phyloP scores from a whole-genome alignment of 2,113 vertebrate genomes.

The Prinia subflava region DNA sequence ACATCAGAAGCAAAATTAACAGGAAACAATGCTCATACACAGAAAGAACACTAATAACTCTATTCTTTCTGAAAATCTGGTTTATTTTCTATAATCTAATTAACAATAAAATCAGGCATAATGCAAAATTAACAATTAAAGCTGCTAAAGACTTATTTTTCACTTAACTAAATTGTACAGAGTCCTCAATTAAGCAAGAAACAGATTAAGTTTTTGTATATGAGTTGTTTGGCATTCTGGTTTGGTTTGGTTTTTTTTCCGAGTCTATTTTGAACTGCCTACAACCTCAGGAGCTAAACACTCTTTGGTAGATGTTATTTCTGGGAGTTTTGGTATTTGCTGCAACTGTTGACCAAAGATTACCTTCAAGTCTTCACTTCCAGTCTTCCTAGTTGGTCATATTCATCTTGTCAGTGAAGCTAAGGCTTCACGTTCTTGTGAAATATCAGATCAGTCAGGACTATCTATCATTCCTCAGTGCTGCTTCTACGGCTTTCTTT shows the following conservation, averaged over 20 bases:
- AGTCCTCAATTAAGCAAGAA: not conserved
- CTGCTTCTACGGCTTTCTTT: not conserved
- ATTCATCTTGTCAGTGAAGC: not conserved
- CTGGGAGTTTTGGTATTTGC: not conserved
- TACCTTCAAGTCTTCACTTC: not conserved
- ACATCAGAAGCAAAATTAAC: not conserved
- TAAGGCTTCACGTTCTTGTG: not conserved
- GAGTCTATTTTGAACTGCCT: not conserved
- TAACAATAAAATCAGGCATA: not conserved
- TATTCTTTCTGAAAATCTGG: not conserved
- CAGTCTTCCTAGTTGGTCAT: not conserved
- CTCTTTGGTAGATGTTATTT: not conserved
- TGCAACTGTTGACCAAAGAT: not conserved
- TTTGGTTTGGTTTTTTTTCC: not conserved
- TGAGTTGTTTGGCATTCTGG: rapidly evolving
- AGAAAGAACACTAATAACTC: not conserved
- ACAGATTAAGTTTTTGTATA: not conserved
- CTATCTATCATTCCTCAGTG: not conserved
- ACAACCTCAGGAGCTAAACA: not conserved
- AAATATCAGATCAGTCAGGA: not conserved
- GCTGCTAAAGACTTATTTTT: not conserved
- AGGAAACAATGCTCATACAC: not conserved
- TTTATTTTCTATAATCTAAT: not conserved
- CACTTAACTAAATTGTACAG: not conserved
- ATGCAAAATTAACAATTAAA: not conserved